phyloP scores from a whole-genome alignment of 2,888 invertebrate genomes.

The Eupithecia vulgata region DNA sequence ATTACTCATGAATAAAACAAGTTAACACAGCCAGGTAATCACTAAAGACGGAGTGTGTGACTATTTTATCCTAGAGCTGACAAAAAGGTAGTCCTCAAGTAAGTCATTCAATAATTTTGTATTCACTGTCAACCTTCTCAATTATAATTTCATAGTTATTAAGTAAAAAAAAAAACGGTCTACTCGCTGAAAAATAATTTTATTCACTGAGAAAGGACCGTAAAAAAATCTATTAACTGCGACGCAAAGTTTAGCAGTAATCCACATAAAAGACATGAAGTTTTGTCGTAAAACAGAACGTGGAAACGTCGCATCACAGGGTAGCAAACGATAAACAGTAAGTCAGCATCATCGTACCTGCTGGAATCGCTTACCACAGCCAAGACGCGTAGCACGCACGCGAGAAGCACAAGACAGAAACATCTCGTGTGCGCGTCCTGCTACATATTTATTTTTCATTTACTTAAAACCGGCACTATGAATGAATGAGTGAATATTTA shows the following conservation, averaged over 20 bases:
- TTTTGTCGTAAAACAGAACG: slow-evolving; percentile 33
- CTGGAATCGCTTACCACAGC: not conserved
- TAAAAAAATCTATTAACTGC: slow-evolving; percentile 11
- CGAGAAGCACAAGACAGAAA: no score
- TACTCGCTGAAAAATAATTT: not conserved
- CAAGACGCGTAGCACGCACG: no score
- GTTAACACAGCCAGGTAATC: no score
- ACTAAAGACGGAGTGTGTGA: no score
- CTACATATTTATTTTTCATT: no score
- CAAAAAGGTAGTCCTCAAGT: not conserved
- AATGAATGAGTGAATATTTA: no score
- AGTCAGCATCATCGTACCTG: not conserved
- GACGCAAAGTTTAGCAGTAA: slow-evolving; percentile 3
- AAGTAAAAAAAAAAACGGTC: not conserved
- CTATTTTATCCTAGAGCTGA: not conserved
- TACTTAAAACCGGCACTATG: no score
- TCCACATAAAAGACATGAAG: slow-evolving; percentile 17
- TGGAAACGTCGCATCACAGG: slow-evolving; percentile 23
- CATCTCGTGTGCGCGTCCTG: no score
- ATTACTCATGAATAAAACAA: no score
- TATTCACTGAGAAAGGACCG: not conserved
- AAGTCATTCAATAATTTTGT: not conserved
- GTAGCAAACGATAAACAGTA: slow-evolving; percentile 16
- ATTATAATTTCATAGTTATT: not conserved
- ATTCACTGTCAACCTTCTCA: not conserved